Conservation (phyloP, 2,888 invertebrate species). For the Agrochola circellaris region DNA sequence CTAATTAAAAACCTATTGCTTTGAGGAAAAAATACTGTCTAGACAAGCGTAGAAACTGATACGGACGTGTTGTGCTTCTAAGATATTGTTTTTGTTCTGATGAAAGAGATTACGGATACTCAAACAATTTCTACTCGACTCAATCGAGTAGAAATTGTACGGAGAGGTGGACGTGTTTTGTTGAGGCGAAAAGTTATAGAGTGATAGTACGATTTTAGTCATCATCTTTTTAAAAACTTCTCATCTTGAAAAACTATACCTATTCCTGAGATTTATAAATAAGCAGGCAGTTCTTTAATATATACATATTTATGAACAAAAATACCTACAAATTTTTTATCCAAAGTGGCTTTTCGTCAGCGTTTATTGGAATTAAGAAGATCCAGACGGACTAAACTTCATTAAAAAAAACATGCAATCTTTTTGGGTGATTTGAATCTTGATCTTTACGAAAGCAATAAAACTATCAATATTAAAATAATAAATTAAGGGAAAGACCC, state of each 20-base stretch:
- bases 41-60: constrained; percentile 66
- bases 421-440: not conserved
- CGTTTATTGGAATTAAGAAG: not conserved
- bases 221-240: not conserved
- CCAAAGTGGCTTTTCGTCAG: not conserved
- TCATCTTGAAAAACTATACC: too few relatives aligned
- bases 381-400: not conserved
- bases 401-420: not conserved
- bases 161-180: constrained; percentile 1
- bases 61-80: constrained; percentile 54
- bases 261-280: too few relatives aligned
- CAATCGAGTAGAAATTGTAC: constrained; percentile 48
- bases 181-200: constrained; percentile 1
- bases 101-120: constrained; percentile 37
- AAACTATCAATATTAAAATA: constrained; percentile 40
- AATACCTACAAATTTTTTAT: too few relatives aligned
- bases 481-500: constrained; percentile 36
- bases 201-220: not conserved
- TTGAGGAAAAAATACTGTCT: constrained; percentile 70
- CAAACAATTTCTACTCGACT: too few relatives aligned
- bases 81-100: constrained; percentile 50
- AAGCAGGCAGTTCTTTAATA: too few relatives aligned
- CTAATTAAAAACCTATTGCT: constrained; percentile 79
- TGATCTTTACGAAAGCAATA: constrained; percentile 20
- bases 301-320: not conserved